Percentiles rank a stretch among this genome's conserved stretches.
Conservation (phyloP, 2,113 vertebrate species). For the Ornithorhynchus anatinus region DNA sequence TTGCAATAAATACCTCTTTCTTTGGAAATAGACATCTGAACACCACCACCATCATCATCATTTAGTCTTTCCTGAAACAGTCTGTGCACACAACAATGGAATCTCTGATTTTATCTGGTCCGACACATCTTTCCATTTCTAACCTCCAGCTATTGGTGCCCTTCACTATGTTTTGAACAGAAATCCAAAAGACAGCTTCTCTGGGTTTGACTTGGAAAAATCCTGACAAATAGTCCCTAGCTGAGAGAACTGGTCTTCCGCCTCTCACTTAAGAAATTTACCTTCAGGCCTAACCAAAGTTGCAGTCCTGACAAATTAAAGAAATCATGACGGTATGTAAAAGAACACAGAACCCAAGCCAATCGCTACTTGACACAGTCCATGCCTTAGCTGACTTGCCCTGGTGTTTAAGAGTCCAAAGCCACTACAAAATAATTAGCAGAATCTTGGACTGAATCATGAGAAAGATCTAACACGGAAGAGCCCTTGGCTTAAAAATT, state of each 20-base stretch:
- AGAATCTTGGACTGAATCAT: not conserved
- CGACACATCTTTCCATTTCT: not conserved
- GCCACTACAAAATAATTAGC: not conserved
- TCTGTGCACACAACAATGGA: not conserved
- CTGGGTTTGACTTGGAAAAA: not conserved
- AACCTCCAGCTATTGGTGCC: not conserved
- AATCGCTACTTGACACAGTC: not conserved
- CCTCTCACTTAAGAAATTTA: not conserved
- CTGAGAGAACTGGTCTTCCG: not conserved
- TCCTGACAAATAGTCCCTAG: not conserved
- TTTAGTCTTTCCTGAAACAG: not conserved
- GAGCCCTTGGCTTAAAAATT: constrained; percentile 14
- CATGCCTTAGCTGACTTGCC: constrained; percentile 10
- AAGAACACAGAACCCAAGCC: not conserved
- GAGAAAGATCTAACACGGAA: not conserved
- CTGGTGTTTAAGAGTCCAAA: constrained; percentile 1
- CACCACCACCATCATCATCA: not conserved
- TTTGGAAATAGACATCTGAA: not conserved
- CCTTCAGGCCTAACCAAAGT: constrained; percentile 9
- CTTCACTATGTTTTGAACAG: not conserved
- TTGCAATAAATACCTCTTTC: not conserved
- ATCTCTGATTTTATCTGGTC: constrained; percentile 12
- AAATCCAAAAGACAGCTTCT: constrained; percentile 10
- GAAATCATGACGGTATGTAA: not conserved
- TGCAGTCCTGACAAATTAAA: constrained; percentile 4